Conservation (phyloP, 2,888 invertebrate species). For the Sminthurinus aureus region DNA sequence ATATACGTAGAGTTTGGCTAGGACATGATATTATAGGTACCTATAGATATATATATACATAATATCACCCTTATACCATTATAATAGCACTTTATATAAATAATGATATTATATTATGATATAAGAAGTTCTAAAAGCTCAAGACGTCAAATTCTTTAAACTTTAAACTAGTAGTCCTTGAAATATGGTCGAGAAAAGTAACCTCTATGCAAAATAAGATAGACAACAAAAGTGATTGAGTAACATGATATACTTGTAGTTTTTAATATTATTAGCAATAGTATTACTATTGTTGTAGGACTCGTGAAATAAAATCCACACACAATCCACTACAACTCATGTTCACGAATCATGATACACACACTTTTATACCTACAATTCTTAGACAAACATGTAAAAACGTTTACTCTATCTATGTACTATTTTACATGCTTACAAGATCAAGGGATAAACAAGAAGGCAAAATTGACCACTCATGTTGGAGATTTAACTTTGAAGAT, state of each 20-base stretch:
- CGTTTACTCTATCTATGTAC: no score
- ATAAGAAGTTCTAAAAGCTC: not conserved
- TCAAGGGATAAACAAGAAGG: no score
- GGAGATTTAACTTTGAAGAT: no score
- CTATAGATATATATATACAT: not conserved
- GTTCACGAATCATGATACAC: no score
- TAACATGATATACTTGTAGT: conserved; percentile 24
- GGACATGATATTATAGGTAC: not conserved
- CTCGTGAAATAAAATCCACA: no score
- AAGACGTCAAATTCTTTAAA: conserved; percentile 8
- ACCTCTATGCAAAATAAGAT: conserved; percentile 29
- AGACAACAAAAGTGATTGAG: conserved; percentile 7
- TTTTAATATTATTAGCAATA: conserved; percentile 8
- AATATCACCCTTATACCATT: not conserved
- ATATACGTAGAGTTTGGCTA: not conserved
- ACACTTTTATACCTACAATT: no score
- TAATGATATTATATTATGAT: not conserved
- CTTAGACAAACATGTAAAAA: no score
- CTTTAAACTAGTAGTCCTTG: conserved; percentile 37
- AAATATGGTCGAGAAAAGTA: conserved; percentile 33
- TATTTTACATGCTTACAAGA: no score
- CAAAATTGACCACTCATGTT: no score
- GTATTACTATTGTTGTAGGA: conserved; percentile 1
- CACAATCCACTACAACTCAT: not conserved
- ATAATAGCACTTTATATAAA: not conserved